Percentiles rank a stretch among this genome's conserved stretches.
These are phyloP conservation scores for Ovis canadensis DNA, from an alignment of 2,113 vertebrate genomes.

Conservation along the genomic window DNA sequence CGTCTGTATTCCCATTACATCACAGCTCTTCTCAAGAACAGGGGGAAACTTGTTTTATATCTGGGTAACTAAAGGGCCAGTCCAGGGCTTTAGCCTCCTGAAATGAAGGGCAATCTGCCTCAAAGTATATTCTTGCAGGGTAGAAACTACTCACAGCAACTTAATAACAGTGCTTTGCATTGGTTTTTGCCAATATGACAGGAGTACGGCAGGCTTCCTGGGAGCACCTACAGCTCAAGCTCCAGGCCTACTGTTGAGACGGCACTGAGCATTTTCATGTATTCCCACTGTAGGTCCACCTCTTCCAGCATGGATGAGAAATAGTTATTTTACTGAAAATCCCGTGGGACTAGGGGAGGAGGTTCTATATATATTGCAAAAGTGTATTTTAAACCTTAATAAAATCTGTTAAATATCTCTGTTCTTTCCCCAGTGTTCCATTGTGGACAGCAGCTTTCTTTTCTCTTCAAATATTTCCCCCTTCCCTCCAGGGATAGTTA, in stretches of 20 bases:
- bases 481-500: neutral
- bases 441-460: neutral
- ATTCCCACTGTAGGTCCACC: neutral
- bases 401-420: neutral
- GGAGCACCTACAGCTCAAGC: neutral
- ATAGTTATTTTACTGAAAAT: neutral
- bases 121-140: neutral
- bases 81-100: neutral
- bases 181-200: neutral
- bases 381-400: neutral
- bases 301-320: neutral
- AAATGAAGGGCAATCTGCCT: conserved; percentile 25
- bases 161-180: neutral
- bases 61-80: neutral
- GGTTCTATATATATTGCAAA: neutral
- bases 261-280: neutral
- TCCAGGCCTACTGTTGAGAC: neutral
- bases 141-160: neutral
- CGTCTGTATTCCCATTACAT: neutral
- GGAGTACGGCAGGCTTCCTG: neutral
- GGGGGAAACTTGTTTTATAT: neutral
- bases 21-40: neutral
- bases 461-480: neutral
- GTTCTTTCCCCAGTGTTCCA: neutral
- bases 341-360: neutral